Evolutionary conservation across 2,888 invertebrate genomes (phyloP), one percentile per base, ranked within the genome.

Genomic region (Morpho helenor): DNA sequence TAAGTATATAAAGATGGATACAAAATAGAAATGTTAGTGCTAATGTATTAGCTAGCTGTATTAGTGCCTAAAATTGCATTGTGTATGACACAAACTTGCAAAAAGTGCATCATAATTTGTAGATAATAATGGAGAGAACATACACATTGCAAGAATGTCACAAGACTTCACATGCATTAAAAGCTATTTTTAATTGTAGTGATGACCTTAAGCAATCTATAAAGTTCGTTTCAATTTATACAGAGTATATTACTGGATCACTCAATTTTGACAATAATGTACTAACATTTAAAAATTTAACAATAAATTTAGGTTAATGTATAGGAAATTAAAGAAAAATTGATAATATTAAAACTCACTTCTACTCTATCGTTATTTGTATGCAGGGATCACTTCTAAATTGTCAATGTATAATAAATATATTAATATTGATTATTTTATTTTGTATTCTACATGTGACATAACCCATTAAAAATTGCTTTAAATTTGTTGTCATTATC

Each of bases 361-460:
- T 67, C 60, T 63, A 65, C 52, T 57, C 62, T 69, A 68, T 66
- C 66, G 63, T 62, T 67, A 65, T 62, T 62, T 56, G 61, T 67
- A 65, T 64, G 64, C 62, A 66, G 64, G 66, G 63, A 64, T 66
- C 64, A 65, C 66, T 50, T 23, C 60, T 63, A 62, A 55, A 57
- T 47, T 60, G 23, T 49, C 49, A 23, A 48, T 54, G 53, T 47
- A 22, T 42, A 46, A 31, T 46, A 52, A 10, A 50, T 41, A 51
- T 48, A 23, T 52, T 52, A 58, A 52, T 55, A 58, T 44, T 45
- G 23, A 48, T 49, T 52, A 48, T 57, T 58, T 41, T 52, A 57
- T 57, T 56, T 53, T 48, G 39, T 49, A 52, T 42, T 53, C 61
- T 61, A 59, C 58, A 22, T 47, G 52, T 61, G 58, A 52, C 16